Conservation (phyloP, 2,113 vertebrate genomes). For the Ancistrus triradiatus region DNA sequence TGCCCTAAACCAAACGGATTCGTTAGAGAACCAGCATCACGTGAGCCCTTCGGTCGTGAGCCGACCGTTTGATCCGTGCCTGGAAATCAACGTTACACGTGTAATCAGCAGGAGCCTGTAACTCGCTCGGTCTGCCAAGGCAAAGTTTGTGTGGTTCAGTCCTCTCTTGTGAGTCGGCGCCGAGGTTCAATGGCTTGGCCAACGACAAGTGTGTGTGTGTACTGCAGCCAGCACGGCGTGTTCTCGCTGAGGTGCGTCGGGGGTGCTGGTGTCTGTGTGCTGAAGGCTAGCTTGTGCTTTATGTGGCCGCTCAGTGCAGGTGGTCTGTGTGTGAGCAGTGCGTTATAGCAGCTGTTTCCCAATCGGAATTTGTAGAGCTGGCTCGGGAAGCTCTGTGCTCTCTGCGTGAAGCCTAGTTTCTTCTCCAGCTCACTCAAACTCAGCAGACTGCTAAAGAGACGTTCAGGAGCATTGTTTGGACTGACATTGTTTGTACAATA, state of each 20-base stretch:
- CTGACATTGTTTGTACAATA: no score
- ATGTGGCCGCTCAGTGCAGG: neutral
- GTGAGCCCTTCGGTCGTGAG: neutral
- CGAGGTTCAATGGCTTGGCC: neutral
- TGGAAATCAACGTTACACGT: neutral
- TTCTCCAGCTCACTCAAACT: neutral
- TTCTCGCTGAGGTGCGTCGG: slow-evolving; percentile 2
- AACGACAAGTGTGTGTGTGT: neutral
- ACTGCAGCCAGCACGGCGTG: slow-evolving; percentile 12
- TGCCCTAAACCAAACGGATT: neutral
- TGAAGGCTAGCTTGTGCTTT: slow-evolving; percentile 7
- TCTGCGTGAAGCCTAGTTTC: neutral
- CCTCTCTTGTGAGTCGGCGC: neutral
- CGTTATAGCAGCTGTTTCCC: slow-evolving; percentile 23
- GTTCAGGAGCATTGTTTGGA: no score
- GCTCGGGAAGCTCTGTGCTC: neutral
- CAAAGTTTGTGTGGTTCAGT: slow-evolving; percentile 29
- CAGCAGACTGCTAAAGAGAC: no score
- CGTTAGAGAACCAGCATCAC: neutral
- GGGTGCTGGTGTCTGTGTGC: neutral
- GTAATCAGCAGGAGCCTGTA: slow-evolving; percentile 12
- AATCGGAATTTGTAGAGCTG: slow-evolving; percentile 2
- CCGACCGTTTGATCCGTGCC: neutral
- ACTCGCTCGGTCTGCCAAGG: slow-evolving; percentile 5
- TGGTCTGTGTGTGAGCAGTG: neutral